Evolutionary conservation across 2,888 invertebrate species (phyloP), one percentile per base, ranked within the genome.

Genomic region (Gymnosoma rotundatum): DNA sequence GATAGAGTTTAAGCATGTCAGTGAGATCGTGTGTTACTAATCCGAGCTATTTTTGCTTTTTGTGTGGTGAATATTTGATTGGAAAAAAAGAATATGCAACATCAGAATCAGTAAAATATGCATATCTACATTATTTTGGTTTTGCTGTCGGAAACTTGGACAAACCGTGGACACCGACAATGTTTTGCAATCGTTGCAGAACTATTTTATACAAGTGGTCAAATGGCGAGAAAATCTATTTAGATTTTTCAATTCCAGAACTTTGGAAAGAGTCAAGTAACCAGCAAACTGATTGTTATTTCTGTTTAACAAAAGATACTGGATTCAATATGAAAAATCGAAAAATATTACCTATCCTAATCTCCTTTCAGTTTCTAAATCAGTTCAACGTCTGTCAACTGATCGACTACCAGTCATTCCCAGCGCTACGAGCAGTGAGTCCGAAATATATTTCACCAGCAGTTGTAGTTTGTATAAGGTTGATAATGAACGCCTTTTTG

Each of bases 191-290:
- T 63, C 36, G 14, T 42, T 64, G 69, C 67, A 54, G 67, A 25
- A 61, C 18, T 58, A n/a, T 72, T 72, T 72, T 60, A 72, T 60
- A 72, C 25, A 72, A 72, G 60, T 72, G 48, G 60, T 58, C 48
- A 60, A 72, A 72, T 58, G 72, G 32, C 58, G n/a, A 72, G 50
- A 60, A 72, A 5, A 72, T 72, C 48, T 72, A 60, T 72, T 58
- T 72, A 3, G 36, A 60, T 72, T 72, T 72, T 72, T 72, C 45
- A 60, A 60, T 58, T 48, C 36, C 60, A 72, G 60, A 50, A 60
- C 58, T 48, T 70, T 58, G 70, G 58, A 54, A 10, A 54, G 54
- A 21, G 16, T 56, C 25, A 56, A 56, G 25, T 56, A 56, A 32
- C 56, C 25, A 56, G 16, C 56, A 56, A 25, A 56, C 25, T 12